These are phyloP conservation scores for Thalassarche chlororhynchos DNA, from an alignment of 2,113 vertebrate genomes.

Conservation along the genomic window DNA sequence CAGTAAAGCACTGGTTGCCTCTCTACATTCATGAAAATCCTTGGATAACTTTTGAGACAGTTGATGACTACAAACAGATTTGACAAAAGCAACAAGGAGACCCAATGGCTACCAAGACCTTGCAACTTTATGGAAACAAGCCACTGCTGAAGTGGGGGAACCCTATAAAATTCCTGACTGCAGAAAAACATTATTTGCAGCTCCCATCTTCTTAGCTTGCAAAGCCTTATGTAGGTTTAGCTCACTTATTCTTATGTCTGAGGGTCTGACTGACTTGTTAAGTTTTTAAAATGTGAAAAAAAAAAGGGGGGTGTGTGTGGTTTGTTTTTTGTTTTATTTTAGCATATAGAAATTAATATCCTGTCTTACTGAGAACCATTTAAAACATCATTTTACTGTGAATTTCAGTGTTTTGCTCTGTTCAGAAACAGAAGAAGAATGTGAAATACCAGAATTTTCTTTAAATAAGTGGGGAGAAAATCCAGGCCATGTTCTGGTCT, in stretches of 20 bases:
- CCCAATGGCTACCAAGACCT: background rate
- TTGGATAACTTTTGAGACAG: background rate
- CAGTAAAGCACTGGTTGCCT: background rate
- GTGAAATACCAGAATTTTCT: background rate
- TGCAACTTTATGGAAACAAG: background rate
- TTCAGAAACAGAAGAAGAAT: background rate
- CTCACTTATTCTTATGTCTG: background rate
- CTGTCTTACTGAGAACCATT: background rate
- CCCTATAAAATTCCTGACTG: background rate
- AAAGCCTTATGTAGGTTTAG: background rate
- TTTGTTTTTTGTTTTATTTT: background rate
- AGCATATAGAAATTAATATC: background rate
- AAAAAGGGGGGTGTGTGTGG: background rate
- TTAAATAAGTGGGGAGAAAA: background rate
- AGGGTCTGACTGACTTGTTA: background rate
- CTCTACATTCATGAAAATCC: background rate
- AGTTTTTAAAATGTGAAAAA: background rate
- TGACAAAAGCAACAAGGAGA: background rate
- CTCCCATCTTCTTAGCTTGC: background rate
- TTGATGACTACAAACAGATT: background rate
- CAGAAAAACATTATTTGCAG: background rate
- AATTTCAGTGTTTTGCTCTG: background rate
- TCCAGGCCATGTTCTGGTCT: background rate
- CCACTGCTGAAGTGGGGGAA: rapidly evolving
- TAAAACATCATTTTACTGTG: background rate